phyloP scores from a whole-genome alignment of 2,113 vertebrate genomes.

The Rynchops niger region DNA sequence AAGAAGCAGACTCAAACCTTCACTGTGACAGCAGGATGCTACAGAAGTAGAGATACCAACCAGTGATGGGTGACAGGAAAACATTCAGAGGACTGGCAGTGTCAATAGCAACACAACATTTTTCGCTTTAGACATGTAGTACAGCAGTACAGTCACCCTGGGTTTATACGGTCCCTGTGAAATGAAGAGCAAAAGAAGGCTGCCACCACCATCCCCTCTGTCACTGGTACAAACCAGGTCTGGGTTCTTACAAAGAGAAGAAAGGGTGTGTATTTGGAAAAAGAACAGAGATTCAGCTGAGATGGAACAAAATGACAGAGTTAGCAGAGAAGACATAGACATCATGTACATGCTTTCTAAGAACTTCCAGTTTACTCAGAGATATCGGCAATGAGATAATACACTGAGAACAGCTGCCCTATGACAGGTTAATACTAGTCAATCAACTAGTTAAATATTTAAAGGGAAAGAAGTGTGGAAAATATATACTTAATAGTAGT shows the following conservation, averaged over 20 bases:
- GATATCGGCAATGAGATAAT: background rate
- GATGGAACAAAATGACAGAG: background rate
- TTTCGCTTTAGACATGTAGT: background rate
- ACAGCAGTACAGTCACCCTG: background rate
- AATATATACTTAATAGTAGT: background rate
- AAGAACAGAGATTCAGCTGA: background rate
- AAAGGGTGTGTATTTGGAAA: background rate
- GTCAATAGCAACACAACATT: fast-evolving
- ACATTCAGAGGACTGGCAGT: background rate
- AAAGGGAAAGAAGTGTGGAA: background rate
- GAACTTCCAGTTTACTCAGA: background rate
- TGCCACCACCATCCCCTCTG: background rate
- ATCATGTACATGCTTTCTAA: fast-evolving
- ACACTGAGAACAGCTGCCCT: background rate
- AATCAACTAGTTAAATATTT: background rate
- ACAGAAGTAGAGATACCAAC: background rate
- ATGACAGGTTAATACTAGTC: background rate
- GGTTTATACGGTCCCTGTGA: background rate
- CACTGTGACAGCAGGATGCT: background rate
- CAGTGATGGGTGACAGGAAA: background rate
- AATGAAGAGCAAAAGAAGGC: background rate
- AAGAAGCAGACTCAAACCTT: background rate
- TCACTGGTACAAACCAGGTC: background rate
- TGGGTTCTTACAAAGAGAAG: background rate
- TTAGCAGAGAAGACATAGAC: background rate